phyloP scores from a whole-genome alignment of 2,888 invertebrate species.

The Carpatolechia fugitivella region DNA sequence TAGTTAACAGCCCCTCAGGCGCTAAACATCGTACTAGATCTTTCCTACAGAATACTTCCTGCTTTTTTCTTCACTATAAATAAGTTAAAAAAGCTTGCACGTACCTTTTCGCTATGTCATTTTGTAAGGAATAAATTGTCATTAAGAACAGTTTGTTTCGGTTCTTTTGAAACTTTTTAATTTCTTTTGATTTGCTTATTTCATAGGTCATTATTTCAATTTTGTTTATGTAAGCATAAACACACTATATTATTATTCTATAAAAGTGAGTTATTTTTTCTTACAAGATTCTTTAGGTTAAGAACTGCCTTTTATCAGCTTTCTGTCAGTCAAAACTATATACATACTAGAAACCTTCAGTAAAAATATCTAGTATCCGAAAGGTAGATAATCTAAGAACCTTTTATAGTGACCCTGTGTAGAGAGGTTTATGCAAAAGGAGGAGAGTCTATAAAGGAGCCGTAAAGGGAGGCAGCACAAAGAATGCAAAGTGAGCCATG shows the following conservation, averaged over 20 bases:
- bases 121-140: too few species aligned
- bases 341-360: not conserved
- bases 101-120: too few species aligned
- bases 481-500: slow-evolving; percentile 77
- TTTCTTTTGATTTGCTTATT: too few species aligned
- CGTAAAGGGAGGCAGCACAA: slow-evolving; percentile 70
- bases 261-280: too few species aligned
- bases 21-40: slow-evolving; percentile 8
- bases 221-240: too few species aligned
- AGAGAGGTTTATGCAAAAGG: slow-evolving; percentile 70
- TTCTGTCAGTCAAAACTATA: too few species aligned
- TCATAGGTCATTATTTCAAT: too few species aligned
- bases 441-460: slow-evolving; percentile 72
- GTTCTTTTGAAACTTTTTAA: too few species aligned
- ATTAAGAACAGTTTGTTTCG: too few species aligned
- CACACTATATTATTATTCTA: too few species aligned
- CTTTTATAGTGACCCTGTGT: slow-evolving; percentile 33
- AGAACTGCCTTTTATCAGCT: too few species aligned
- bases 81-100: not conserved
- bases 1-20: slow-evolving; percentile 66
- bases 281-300: too few species aligned
- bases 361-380: not conserved
- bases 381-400: slow-evolving; percentile 3
- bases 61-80: not conserved
- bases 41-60: not conserved